These are phyloP conservation scores for Seladonia tumulorum DNA, from an alignment of 2,888 invertebrate species.

Conservation along the genomic window DNA sequence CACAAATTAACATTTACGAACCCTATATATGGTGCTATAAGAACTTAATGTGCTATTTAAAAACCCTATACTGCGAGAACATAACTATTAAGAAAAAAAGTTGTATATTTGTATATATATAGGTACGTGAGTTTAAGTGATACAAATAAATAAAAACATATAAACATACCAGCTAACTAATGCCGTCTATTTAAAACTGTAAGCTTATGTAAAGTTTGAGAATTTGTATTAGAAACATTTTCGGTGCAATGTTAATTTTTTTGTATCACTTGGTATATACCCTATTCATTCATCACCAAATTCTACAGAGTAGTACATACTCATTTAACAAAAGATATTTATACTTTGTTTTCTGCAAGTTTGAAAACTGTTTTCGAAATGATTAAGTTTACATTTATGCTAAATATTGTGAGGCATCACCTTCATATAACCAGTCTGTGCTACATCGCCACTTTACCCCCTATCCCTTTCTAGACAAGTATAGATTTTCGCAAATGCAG, in stretches of 20 bases:
- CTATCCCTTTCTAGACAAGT: conserved; percentile 46
- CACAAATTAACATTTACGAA: neutral
- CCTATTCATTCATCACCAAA: conserved; percentile 25
- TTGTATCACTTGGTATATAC: conserved; percentile 26
- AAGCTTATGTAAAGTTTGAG: conserved; percentile 79
- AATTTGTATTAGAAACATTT: conserved; percentile 56
- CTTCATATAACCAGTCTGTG: conserved; percentile 84
- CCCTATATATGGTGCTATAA: neutral
- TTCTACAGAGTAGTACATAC: conserved; percentile 26
- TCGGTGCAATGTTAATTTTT: conserved; percentile 39
- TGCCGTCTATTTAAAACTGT: conserved; percentile 70
- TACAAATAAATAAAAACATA: conserved; percentile 42
- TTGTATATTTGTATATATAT: neutral
- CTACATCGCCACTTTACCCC: conserved; percentile 82
- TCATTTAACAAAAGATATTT: conserved; percentile 11
- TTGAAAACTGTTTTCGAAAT: neutral
- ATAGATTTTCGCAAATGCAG: conserved; percentile 49
- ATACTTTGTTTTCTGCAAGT: conserved; percentile 10
- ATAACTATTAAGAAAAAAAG: neutral
- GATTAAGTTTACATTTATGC: conserved; percentile 40
- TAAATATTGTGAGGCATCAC: conserved; percentile 77
- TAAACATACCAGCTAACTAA: conserved; percentile 62
- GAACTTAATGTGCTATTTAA: neutral
- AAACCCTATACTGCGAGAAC: neutral
- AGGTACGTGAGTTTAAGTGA: conserved; percentile 15